Percentiles rank a stretch among this genome's conserved stretches.
Conservation (phyloP, 2,888 invertebrate genomes). For the Octodonta nipae region DNA sequence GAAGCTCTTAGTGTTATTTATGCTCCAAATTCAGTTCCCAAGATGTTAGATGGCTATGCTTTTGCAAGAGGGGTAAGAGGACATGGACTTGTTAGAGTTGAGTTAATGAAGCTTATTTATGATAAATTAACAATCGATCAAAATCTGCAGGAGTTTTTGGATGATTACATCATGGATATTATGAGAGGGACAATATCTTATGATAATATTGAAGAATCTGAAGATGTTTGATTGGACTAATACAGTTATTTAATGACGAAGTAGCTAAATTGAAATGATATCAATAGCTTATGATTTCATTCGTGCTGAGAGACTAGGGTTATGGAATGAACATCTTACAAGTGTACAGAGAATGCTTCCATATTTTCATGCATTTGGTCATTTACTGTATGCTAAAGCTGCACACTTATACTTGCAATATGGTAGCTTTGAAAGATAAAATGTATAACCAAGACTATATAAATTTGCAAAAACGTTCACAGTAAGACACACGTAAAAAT, state of each 20-base stretch:
- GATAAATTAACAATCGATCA: constrained; percentile 3
- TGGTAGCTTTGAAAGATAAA: constrained; percentile 1
- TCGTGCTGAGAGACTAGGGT: constrained; percentile 11
- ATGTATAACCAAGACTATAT: constrained; percentile 2
- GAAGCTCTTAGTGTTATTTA: constrained; percentile 16
- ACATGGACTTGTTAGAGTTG: constrained; percentile 19
- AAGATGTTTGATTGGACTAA: background rate
- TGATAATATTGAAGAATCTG: constrained; percentile 2
- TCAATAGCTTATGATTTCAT: constrained; percentile 12
- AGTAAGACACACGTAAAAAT: constrained; percentile 3
- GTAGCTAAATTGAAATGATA: constrained; percentile 9
- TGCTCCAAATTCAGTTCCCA: constrained; percentile 22
- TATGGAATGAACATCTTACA: constrained; percentile 4
- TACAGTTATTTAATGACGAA: constrained; percentile 1
- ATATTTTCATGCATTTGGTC: no score
- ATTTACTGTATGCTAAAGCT: constrained; percentile 3
- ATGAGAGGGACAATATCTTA: background rate
- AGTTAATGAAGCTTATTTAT: constrained; percentile 3
- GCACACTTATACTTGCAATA: constrained; percentile 3
- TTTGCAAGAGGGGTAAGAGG: no score
- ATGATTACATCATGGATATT: no score
- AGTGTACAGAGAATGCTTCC: constrained; percentile 3
- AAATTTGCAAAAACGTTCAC: constrained; percentile 1
- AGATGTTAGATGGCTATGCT: constrained; percentile 24
- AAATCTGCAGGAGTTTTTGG: constrained; percentile 1